These are phyloP conservation scores for Palaemon carinicauda DNA, from an alignment of 1,140 invertebrate genomes.

Conservation along the genomic window DNA sequence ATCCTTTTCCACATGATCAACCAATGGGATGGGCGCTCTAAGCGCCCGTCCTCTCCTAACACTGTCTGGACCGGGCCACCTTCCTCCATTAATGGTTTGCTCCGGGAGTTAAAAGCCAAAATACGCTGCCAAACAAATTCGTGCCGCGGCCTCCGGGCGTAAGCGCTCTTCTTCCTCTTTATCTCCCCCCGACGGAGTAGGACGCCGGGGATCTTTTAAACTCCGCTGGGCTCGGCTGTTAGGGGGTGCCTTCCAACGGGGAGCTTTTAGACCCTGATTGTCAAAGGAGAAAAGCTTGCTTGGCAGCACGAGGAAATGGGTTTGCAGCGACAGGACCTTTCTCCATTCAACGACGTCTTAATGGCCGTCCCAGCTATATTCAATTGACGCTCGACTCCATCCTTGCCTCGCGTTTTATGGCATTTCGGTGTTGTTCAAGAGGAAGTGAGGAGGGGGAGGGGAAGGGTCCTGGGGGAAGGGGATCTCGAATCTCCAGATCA, in stretches of 20 bases:
- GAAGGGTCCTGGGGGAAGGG: too few relatives aligned
- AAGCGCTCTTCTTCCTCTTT: slow-evolving; percentile 29
- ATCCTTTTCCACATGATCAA: not conserved
- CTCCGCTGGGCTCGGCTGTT: not conserved
- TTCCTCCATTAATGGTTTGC: slow-evolving; percentile 48
- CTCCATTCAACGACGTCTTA: slow-evolving; percentile 13
- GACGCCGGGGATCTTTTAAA: slow-evolving; percentile 10
- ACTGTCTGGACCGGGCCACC: slow-evolving; percentile 19
- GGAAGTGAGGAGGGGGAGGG: too few relatives aligned
- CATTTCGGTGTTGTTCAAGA: slow-evolving; percentile 6
- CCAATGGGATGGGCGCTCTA: slow-evolving; percentile 7
- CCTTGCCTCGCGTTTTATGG: slow-evolving; percentile 6
- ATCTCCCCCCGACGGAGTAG: slow-evolving; percentile 32
- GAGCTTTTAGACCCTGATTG: slow-evolving; percentile 46
- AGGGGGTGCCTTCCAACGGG: not conserved
- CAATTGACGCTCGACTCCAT: slow-evolving; percentile 13
- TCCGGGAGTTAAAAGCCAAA: slow-evolving; percentile 54
- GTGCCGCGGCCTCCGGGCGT: slow-evolving; percentile 6
- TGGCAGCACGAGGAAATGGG: slow-evolving; percentile 31
- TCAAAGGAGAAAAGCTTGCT: slow-evolving; percentile 52
- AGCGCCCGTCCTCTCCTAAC: not conserved
- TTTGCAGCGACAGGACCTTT: slow-evolving; percentile 27
- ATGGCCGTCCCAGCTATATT: slow-evolving; percentile 21
- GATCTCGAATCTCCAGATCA: too few relatives aligned
- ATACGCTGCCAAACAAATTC: slow-evolving; percentile 54